Evolutionary conservation across 2,797 vertebrate genomes (phyloP).

Genomic region (Neopelma chrysocephalum): DNA sequence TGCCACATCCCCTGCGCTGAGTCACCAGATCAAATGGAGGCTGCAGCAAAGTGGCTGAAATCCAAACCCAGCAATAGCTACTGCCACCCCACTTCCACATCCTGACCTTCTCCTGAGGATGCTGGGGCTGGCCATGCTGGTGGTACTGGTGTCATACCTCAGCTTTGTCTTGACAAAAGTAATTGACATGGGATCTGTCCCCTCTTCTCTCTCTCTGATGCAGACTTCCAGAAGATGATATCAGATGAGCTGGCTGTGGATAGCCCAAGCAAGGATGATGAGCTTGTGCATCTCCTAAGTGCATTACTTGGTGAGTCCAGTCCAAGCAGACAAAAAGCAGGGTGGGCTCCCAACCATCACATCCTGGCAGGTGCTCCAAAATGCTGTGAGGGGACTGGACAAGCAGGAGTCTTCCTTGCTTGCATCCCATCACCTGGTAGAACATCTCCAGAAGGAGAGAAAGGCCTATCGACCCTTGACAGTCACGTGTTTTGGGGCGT

Average conservation of each 20-base stretch:
- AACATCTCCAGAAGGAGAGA: neutral
- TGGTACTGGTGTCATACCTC: neutral
- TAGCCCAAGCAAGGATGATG: slow-evolving; percentile 52
- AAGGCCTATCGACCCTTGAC: neutral
- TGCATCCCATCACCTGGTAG: neutral
- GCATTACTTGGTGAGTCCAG: slow-evolving; percentile 36
- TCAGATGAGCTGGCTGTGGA: slow-evolving; percentile 35
- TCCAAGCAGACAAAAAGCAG: neutral
- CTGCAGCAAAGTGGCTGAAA: neutral
- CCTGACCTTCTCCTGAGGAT: neutral
- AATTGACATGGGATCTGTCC: neutral
- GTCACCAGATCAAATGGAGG: neutral
- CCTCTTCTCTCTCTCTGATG: neutral
- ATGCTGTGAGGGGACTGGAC: neutral
- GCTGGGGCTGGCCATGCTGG: neutral
- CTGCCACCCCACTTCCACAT: neutral
- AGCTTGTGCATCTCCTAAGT: neutral
- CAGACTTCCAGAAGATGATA: slow-evolving; percentile 46
- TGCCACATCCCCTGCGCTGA: neutral
- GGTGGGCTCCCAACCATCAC: neutral
- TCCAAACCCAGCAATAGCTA: neutral
- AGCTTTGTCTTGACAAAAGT: neutral
- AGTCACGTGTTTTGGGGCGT: neutral
- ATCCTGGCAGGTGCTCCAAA: neutral
- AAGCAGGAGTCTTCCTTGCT: neutral